Percentiles rank a stretch among this genome's conserved stretches.
phyloP scores from a whole-genome alignment of 2,888 invertebrate species.

The Alviniconcha strummeri region DNA sequence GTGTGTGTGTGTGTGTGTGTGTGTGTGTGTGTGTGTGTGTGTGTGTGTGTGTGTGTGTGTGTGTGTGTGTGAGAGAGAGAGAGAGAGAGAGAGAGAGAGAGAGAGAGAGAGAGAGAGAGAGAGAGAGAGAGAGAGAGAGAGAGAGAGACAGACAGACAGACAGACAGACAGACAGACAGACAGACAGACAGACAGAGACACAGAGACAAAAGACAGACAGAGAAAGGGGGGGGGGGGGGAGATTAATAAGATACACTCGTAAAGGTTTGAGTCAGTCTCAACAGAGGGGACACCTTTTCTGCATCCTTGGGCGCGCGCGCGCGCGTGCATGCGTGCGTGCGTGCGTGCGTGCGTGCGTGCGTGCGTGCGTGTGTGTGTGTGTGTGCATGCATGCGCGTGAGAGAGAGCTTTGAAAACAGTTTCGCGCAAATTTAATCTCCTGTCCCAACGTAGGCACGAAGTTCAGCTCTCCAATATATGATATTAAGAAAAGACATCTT shows the following conservation, averaged over 20 bases:
- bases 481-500: too few species aligned
- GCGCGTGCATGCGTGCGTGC: neutral
- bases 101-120: neutral
- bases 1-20: neutral
- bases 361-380: neutral
- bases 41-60: too few species aligned
- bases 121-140: neutral
- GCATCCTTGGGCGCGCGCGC: neutral
- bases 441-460: too few species aligned
- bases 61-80: too few species aligned
- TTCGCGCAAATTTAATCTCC: too few species aligned
- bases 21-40: too few species aligned
- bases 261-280: too few species aligned
- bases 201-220: neutral
- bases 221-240: too few species aligned
- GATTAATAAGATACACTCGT: too few species aligned
- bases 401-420: too few species aligned
- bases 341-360: neutral
- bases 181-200: neutral
- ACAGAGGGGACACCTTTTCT: neutral
- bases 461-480: too few species aligned
- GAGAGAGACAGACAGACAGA: conserved; percentile 6
- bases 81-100: too few species aligned
- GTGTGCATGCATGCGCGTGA: neutral
- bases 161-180: neutral